Base-by-base conservation (phyloP, 1,140 invertebrate species). In the Lepidotrigona ventralis region DNA sequence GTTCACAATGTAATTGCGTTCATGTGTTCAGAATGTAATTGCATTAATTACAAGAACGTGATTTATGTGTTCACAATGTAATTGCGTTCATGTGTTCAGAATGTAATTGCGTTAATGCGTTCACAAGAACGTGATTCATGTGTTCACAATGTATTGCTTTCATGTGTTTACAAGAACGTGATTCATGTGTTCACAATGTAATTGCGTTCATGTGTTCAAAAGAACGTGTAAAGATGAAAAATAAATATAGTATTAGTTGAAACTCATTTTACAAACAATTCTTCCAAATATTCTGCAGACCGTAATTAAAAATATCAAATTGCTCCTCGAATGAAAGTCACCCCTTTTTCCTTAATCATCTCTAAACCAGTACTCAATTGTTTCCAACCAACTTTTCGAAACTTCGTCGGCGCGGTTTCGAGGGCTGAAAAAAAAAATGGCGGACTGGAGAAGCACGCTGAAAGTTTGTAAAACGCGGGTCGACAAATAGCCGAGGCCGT, bases 391-490 rank as follows among this genome's bases (percentile, higher is more conserved):
- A n/a, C 72, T 39, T 17, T 21, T 33, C 19, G n/a, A 33, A 80
- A 73, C 29, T 73, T 73, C n/a, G 79, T 5, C 46, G 15, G 9
- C 53, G 46, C 17, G 33, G 33, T n/a, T 46, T 8, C 1, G 11
- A 12, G 14, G 12, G 21, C 39, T 2, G 21, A n/a, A 66, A 75
- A 81, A 81, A 64, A 46, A 46, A 53, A n/a, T 56, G n/a, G 19
- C 23, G 53, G 23, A 19, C 5, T 1, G 12, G 39, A 11, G 60
- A 19, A 69, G 33, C 14, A 14, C 53, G 23, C 2, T 8, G 12
- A 53, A 73, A 81, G 72, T 81, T 81, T 68, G 72, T 46, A 46
- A 81, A 81, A 81, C 76, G 63, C 72, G 71, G 80, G 72, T 68
- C 51, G 80, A 56, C 69, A 53, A 64, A 60, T 77, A 39, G 29